Evolutionary conservation across 1,140 invertebrate genomes (phyloP).

Genomic region (Limonius californicus): DNA sequence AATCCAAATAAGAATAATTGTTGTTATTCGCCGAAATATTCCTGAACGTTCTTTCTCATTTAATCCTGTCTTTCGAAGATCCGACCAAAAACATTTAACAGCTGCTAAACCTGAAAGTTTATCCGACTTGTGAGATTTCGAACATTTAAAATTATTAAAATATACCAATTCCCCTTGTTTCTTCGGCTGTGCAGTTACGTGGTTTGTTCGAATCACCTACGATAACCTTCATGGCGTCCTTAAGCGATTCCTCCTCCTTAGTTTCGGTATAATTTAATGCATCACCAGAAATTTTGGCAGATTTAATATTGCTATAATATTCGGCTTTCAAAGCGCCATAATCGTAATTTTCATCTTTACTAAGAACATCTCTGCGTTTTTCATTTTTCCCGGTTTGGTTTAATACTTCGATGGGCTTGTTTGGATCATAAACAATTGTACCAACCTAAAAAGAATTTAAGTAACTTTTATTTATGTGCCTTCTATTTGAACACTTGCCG

Average conservation of each 20-base stretch:
- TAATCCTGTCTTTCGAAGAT: slow-evolving; percentile 29
- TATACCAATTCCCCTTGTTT: slow-evolving; percentile 40
- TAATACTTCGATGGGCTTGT: no score
- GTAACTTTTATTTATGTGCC: background rate
- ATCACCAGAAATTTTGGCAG: slow-evolving; percentile 30
- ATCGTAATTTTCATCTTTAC: slow-evolving; percentile 35
- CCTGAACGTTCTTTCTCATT: slow-evolving; percentile 4
- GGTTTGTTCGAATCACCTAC: slow-evolving; percentile 18
- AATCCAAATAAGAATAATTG: slow-evolving; percentile 39
- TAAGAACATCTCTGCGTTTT: no score
- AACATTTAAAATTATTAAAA: no score
- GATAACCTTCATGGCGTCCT: slow-evolving; percentile 34
- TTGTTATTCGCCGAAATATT: slow-evolving; percentile 27
- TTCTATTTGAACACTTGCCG: background rate
- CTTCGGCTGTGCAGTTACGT: slow-evolving; percentile 42
- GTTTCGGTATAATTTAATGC: slow-evolving; percentile 39
- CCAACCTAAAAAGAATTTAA: background rate
- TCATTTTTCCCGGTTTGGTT: no score
- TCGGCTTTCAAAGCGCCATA: slow-evolving; percentile 37
- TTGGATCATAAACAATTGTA: background rate
- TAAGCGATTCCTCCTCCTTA: slow-evolving; percentile 39
- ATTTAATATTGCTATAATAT: slow-evolving; percentile 34
- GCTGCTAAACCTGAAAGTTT: slow-evolving; percentile 30
- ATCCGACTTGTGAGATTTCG: slow-evolving; percentile 13
- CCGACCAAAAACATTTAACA: slow-evolving; percentile 34